Percentiles rank a stretch among this genome's conserved stretches.
phyloP scores from a whole-genome alignment of 2,888 invertebrate genomes.

The Papilio protenor region DNA sequence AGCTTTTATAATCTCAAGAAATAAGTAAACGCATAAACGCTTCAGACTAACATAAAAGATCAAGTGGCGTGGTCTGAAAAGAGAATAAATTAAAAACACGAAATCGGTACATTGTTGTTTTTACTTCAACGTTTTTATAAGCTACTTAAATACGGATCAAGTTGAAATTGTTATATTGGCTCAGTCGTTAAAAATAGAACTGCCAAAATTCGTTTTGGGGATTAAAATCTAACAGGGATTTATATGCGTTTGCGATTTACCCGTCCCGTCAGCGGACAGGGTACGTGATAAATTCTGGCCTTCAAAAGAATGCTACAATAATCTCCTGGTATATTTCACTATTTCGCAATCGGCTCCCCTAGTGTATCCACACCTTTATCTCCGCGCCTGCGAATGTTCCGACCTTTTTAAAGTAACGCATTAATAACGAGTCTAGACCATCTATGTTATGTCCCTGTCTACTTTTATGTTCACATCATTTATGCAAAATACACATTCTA shows the following conservation, averaged over 20 bases:
- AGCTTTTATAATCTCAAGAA: slow-evolving; percentile 56
- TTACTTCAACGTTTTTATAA: slow-evolving; percentile 61
- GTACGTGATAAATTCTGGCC: slow-evolving; percentile 68
- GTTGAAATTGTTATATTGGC: slow-evolving; percentile 51
- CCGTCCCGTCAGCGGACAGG: slow-evolving; percentile 60
- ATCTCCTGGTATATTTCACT: slow-evolving; percentile 74
- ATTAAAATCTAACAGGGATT: slow-evolving; percentile 28
- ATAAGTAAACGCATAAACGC: slow-evolving; percentile 75
- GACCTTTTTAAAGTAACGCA: slow-evolving; percentile 57
- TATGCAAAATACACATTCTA: slow-evolving; percentile 48
- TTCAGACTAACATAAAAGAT: slow-evolving; percentile 69
- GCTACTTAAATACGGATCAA: slow-evolving; percentile 59
- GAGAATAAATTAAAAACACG: slow-evolving; percentile 76
- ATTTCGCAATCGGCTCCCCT: slow-evolving; percentile 61
- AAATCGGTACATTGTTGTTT: slow-evolving; percentile 70
- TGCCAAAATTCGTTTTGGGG: not conserved
- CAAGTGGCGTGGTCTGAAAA: slow-evolving; percentile 70
- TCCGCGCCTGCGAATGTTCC: slow-evolving; percentile 46
- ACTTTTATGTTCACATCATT: slow-evolving; percentile 45
- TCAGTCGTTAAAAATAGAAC: not conserved
- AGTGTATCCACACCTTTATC: slow-evolving; percentile 48
- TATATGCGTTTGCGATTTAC: slow-evolving; percentile 50
- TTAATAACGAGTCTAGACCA: slow-evolving; percentile 63
- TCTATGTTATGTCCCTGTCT: slow-evolving; percentile 47
- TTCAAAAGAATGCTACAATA: slow-evolving; percentile 67